phyloP scores from a whole-genome alignment of 1,140 invertebrate species.

The Medauroidea extradentata region DNA sequence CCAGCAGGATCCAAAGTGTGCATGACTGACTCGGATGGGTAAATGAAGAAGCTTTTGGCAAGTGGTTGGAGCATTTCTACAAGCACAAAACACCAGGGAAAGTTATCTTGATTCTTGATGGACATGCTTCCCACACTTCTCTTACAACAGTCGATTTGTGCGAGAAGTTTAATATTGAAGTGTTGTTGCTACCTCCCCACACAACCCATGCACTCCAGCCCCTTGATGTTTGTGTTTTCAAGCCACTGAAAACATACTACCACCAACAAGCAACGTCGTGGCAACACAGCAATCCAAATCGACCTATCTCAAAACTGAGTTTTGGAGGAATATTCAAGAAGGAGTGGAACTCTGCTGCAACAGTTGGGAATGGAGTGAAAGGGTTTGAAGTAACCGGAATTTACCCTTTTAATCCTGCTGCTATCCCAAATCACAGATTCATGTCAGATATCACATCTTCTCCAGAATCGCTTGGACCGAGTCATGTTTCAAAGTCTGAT shows the following conservation, averaged over 20 bases:
- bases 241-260: conserved; percentile 28
- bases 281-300: background rate
- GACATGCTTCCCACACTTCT: background rate
- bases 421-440: no score
- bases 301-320: background rate
- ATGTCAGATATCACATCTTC: no score
- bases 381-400: conserved; percentile 24
- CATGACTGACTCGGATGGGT: background rate
- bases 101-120: background rate
- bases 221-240: conserved; percentile 33
- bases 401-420: conserved; percentile 26
- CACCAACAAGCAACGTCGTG: conserved; percentile 10
- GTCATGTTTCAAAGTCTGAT: no score
- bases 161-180: no score
- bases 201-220: conserved; percentile 29
- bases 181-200: no score
- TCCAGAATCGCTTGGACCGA: no score
- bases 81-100: background rate
- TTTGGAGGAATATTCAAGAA: conserved; percentile 21
- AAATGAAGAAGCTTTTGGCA: background rate
- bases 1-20: background rate
- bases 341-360: conserved; percentile 18
- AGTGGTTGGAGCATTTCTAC: background rate
- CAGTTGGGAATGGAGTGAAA: conserved; percentile 20
- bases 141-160: background rate